These are phyloP conservation scores for Berghia stephanieae DNA, from an alignment of 1,140 invertebrate genomes.

Conservation along the genomic window DNA sequence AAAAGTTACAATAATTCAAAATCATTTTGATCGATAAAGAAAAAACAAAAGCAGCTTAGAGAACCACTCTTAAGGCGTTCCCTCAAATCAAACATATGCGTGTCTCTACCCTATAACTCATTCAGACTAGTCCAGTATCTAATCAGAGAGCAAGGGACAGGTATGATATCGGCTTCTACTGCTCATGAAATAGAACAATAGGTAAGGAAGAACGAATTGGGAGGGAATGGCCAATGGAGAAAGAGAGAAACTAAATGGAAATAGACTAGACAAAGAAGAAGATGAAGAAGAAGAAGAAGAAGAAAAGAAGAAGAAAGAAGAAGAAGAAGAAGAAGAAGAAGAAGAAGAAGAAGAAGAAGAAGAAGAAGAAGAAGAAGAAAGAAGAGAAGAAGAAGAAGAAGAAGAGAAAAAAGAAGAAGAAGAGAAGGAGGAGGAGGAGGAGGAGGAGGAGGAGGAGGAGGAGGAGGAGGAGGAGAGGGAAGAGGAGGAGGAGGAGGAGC, in stretches of 20 bases:
- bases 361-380: slow-evolving; percentile 13
- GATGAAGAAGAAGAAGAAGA: slow-evolving; percentile 16
- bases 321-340: background rate
- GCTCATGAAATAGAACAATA: too few relatives aligned
- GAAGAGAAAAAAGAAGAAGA: slow-evolving; percentile 1
- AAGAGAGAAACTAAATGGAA: background rate
- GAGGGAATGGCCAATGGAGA: too few relatives aligned
- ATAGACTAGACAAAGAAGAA: background rate
- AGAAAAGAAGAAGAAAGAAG: background rate
- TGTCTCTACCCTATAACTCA: too few relatives aligned
- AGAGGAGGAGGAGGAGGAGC: background rate
- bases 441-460: background rate
- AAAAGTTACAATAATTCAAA: too few relatives aligned
- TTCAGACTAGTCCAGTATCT: too few relatives aligned
- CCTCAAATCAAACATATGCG: too few relatives aligned
- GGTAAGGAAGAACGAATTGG: too few relatives aligned
- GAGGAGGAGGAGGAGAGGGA: background rate
- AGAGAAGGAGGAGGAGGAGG: background rate
- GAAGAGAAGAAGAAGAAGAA: slow-evolving; percentile 7
- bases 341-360: slow-evolving; percentile 9
- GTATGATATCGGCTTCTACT: too few relatives aligned
- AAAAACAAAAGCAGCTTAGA: too few relatives aligned
- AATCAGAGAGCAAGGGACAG: too few relatives aligned
- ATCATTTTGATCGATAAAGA: too few relatives aligned
- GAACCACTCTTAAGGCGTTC: too few relatives aligned